Percentiles rank a stretch among this genome's conserved stretches.
Evolutionary conservation across 2,113 vertebrate genomes (phyloP).

Genomic region (Willisornis vidua): DNA sequence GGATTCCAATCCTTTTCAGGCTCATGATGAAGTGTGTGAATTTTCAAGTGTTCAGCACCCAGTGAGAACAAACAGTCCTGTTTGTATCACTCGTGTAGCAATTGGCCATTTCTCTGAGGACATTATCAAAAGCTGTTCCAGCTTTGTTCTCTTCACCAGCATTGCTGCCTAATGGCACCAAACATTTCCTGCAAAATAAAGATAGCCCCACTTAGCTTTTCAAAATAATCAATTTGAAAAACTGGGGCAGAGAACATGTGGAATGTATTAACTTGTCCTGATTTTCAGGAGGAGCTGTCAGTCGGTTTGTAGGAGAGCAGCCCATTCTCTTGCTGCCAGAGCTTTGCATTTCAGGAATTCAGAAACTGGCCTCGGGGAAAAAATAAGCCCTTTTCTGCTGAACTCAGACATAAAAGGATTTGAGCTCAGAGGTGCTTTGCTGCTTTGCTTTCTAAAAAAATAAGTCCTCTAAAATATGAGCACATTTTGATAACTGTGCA

Average conservation of each 20-base stretch:
- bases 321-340: not conserved
- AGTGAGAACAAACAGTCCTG: constrained; percentile 54
- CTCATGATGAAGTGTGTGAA: not conserved
- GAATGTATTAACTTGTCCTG: constrained; percentile 49
- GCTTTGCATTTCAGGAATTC: constrained; percentile 56
- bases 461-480: not conserved
- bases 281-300: constrained; percentile 35
- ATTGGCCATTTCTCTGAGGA: constrained; percentile 40
- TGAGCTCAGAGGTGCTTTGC: not conserved
- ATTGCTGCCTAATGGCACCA: constrained; percentile 50
- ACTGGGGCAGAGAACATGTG: constrained; percentile 51
- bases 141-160: constrained; percentile 53
- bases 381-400: not conserved
- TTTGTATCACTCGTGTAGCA: not conserved
- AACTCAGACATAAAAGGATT: not conserved
- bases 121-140: constrained; percentile 61
- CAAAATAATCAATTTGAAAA: constrained; percentile 54
- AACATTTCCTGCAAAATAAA: constrained; percentile 63
- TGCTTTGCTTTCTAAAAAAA: not conserved
- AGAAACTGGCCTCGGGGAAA: not conserved
- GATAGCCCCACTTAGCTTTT: constrained; percentile 48
- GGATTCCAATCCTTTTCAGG: constrained; percentile 2
- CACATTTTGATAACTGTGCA: not conserved
- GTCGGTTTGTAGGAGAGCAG: not conserved
- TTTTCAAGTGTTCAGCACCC: constrained; percentile 4